Conservation (phyloP, 2,797 vertebrate species). For the Pristis pectinata region DNA sequence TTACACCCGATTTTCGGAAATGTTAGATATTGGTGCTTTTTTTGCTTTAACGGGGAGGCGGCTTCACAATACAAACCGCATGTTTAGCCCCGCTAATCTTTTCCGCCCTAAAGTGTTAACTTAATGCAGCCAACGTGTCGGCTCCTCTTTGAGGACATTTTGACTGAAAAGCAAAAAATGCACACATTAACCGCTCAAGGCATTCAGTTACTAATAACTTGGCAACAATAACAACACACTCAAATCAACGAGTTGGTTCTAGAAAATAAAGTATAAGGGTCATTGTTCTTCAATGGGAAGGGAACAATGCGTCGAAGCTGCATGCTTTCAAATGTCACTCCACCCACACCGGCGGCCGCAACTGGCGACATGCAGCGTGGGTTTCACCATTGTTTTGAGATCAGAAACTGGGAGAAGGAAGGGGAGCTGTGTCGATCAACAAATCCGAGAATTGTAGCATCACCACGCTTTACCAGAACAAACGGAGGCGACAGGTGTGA, state of each 20-base stretch:
- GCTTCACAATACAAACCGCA: not conserved
- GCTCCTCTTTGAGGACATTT: not conserved
- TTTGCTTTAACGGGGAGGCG: not conserved
- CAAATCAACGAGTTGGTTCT: not conserved
- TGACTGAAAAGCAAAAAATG: not conserved
- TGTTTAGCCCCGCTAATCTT: not conserved
- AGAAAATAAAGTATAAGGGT: not conserved
- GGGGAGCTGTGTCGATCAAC: constrained; percentile 19
- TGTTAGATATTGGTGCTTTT: not conserved
- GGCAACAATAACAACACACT: not conserved
- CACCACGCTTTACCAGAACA: constrained; percentile 24
- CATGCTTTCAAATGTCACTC: constrained; percentile 32
- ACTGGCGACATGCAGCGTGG: not conserved
- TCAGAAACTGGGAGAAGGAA: constrained; percentile 24
- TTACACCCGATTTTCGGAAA: not conserved
- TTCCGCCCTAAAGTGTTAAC: not conserved
- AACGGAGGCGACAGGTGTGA: constrained; percentile 24
- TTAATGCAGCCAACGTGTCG: constrained; percentile 10
- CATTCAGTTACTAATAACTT: not conserved
- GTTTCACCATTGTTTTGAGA: constrained; percentile 10
- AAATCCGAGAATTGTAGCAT: constrained; percentile 20
- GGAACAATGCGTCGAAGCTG: not conserved
- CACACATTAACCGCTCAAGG: not conserved
- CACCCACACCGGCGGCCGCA: constrained; percentile 26
- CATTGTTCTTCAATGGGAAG: not conserved